These are phyloP conservation scores for Gonatopus flavifemur DNA, from an alignment of 1,140 invertebrate species.

Conservation along the genomic window DNA sequence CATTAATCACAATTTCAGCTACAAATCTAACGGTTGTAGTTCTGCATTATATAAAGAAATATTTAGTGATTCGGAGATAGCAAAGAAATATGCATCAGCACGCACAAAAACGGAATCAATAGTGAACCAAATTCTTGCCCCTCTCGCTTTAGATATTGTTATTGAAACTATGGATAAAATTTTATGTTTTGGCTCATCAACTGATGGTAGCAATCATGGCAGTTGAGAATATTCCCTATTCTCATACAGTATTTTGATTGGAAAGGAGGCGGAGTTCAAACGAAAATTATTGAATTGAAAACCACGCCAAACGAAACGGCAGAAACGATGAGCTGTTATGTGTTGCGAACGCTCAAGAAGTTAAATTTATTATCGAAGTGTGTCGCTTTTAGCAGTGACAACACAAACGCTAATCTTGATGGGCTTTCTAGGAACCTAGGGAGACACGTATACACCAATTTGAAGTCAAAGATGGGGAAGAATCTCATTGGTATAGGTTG, in stretches of 20 bases:
- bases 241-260: neutral
- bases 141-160: neutral
- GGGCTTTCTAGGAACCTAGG: neutral
- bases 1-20: neutral
- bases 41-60: neutral
- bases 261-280: neutral
- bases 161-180: neutral
- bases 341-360: neutral
- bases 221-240: neutral
- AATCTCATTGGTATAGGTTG: conserved; percentile 29
- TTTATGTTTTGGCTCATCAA: neutral
- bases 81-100: neutral
- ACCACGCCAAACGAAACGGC: neutral
- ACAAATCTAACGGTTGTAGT: neutral
- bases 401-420: neutral
- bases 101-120: neutral
- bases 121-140: neutral
- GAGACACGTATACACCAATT: neutral
- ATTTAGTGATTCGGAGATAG: neutral
- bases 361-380: neutral
- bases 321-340: neutral
- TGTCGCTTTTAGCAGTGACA: neutral
- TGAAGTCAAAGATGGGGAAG: conserved; percentile 4
- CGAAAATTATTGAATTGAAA: neutral
- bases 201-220: neutral